These are phyloP conservation scores for Cyrtonyx montezumae DNA, from an alignment of 2,113 vertebrate genomes.

Conservation along the genomic window DNA sequence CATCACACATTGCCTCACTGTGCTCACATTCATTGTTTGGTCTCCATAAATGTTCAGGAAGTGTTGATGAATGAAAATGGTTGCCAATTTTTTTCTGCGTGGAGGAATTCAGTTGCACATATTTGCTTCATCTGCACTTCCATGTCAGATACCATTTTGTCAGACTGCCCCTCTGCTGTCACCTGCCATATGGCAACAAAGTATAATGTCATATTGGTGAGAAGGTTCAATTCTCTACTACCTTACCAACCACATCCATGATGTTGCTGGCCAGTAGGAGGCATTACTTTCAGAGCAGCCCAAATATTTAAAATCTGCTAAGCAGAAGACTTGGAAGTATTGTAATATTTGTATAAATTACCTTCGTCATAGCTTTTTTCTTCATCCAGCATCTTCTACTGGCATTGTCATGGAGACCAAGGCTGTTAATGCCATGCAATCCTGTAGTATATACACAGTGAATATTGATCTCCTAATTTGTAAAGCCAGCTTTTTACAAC, in stretches of 20 bases:
- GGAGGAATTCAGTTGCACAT: not conserved
- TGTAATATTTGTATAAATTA: slow-evolving; percentile 9
- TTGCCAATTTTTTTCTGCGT: not conserved
- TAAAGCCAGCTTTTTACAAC: not conserved
- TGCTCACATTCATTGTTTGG: not conserved
- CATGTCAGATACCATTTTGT: not conserved
- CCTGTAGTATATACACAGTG: slow-evolving; percentile 19
- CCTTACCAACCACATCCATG: not conserved
- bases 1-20: not conserved
- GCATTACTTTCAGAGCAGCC: not conserved
- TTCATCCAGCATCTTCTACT: slow-evolving; percentile 22
- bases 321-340: not conserved
- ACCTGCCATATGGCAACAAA: not conserved
- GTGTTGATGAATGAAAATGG: not conserved
- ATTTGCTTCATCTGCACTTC: not conserved
- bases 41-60: not conserved
- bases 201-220: not conserved
- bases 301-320: not conserved
- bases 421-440: slow-evolving; percentile 19
- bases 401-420: slow-evolving; percentile 58
- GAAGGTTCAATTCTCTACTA: too few species aligned
- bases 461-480: slow-evolving; percentile 22
- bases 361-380: not conserved
- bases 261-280: not conserved
- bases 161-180: not conserved